Evolutionary conservation across 2,888 invertebrate species (phyloP), one percentile per base, ranked within the genome.

Genomic region (Thecocarcelia acutangulata): DNA sequence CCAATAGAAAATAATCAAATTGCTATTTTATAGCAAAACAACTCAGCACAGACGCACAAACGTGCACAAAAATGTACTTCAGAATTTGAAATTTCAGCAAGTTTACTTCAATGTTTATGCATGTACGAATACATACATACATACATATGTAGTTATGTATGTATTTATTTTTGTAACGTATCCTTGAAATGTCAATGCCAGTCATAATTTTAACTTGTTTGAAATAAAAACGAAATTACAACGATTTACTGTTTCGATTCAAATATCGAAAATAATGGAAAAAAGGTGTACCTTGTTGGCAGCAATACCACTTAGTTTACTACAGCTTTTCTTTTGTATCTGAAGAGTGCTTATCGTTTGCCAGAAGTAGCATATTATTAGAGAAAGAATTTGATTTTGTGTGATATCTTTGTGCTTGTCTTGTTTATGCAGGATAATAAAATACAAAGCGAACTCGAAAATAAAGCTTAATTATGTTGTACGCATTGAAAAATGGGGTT

Each of bases 101-200:
- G n/a, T n/a, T n/a, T n/a, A n/a, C n/a, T n/a, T n/a, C n/a, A n/a
- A n/a, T n/a, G n/a, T n/a, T n/a, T n/a, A n/a, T 28, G 9, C 24
- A 52, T n/a, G 0, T 15, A 17, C 21, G 28, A 6, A 1, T 28
- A 12, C n/a, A 13, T 42, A 0, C 3, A 52, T n/a, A 4, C 13
- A 52, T 2, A 48, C 19, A 24, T 28, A 15, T 2, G n/a, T 1
- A 28, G 9, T 9, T 13, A 3, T 56, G 1, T 56, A 8, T 44
- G 6, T 56, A 1, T 44, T 0, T 52, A 24, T 24, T 24, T 17
- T 17, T 73, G 15, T 52, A 52, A 44, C 9, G 37, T 74, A 74
- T 74, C 64, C 56, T 58, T 74, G 74, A 44, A 56, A 58, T 46
- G 24, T 37, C 73, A 73, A 63, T 64, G 63, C n/a, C 73, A 73